A percentile compares a stretch with the other conserved stretches of the same genome.
Evolutionary conservation across 1,140 invertebrate genomes (phyloP).

Genomic region (Daktulosphaira vitifoliae): DNA sequence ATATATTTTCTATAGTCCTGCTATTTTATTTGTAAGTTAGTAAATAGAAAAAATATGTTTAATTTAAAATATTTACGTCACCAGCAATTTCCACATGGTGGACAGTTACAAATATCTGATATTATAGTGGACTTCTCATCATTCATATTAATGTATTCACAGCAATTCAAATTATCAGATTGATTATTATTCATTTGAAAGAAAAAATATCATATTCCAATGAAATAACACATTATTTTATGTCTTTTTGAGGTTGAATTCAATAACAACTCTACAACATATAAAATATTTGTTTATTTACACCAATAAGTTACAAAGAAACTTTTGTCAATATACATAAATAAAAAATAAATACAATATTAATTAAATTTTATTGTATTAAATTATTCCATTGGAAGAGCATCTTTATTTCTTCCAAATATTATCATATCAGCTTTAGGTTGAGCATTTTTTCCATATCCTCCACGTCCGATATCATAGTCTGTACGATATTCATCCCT

Average conservation of each 20-base stretch:
- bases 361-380: background rate
- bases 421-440: constrained; percentile 55
- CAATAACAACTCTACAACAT: constrained; percentile 26
- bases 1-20: too few species aligned
- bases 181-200: constrained; percentile 24
- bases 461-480: constrained; percentile 90
- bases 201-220: constrained; percentile 15
- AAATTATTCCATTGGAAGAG: constrained; percentile 24
- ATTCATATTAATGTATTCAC: constrained; percentile 49
- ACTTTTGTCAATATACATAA: too few species aligned
- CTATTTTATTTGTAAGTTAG: too few species aligned
- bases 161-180: constrained; percentile 47
- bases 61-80: constrained; percentile 43
- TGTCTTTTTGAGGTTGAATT: constrained; percentile 4
- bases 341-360: too few species aligned
- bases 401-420: constrained; percentile 23
- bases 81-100: constrained; percentile 47
- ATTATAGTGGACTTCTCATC: constrained; percentile 48
- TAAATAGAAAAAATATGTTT: too few species aligned
- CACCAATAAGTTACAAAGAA: background rate
- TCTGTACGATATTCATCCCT: constrained; percentile 97
- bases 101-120: constrained; percentile 51
- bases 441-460: constrained; percentile 90
- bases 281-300: constrained; percentile 33
- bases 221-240: constrained; percentile 11